These are phyloP conservation scores for Corythoichthys haematopterus DNA, from an alignment of 2,113 vertebrate species.

Conservation along the genomic window DNA sequence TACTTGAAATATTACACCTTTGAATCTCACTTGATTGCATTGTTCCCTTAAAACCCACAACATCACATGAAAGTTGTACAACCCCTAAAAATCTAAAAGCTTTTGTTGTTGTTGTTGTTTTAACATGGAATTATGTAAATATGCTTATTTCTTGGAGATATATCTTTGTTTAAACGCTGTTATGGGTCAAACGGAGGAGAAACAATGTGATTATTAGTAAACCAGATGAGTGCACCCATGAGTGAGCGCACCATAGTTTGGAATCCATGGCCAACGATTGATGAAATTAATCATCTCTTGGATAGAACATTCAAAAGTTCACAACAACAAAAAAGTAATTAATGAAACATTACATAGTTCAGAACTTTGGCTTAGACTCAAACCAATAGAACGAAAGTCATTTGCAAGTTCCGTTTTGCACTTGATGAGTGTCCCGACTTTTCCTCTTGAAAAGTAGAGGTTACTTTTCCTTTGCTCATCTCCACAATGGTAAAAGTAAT, in stretches of 20 bases:
- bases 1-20: neutral
- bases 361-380: neutral
- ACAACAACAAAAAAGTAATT: neutral
- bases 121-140: neutral
- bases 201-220: neutral
- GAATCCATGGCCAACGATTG: neutral
- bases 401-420: too few relatives aligned
- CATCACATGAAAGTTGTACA: neutral
- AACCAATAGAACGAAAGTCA: neutral
- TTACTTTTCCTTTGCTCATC: conserved; percentile 44
- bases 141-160: neutral
- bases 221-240: neutral
- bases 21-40: neutral
- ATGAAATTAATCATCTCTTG: too few relatives aligned
- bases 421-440: too few relatives aligned
- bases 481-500: neutral
- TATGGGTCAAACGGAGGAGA: neutral
- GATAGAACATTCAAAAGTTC: neutral
- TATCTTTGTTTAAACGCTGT: neutral
- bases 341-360: neutral
- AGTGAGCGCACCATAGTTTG: neutral
- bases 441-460: conserved; percentile 15
- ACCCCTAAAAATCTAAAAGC: neutral
- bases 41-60: neutral
- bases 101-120: too few relatives aligned